phyloP scores from a whole-genome alignment of 2,888 invertebrate species.

The Pterostichus niger region DNA sequence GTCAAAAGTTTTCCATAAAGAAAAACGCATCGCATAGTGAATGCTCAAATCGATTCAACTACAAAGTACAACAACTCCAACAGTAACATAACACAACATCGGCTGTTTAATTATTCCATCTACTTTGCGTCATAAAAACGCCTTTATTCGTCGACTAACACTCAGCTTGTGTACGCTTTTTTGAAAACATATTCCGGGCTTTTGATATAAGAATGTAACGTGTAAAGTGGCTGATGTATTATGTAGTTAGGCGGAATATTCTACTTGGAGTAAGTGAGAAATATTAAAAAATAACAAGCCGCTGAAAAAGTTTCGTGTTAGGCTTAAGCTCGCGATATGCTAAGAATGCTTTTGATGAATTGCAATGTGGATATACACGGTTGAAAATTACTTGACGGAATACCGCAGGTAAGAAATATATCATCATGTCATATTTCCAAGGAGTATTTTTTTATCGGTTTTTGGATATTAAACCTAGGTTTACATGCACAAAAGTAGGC shows the following conservation, averaged over 20 bases:
- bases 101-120: constrained; percentile 25
- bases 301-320: constrained; percentile 25
- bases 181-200: constrained; percentile 9
- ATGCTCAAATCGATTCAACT: constrained; percentile 28
- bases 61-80: not conserved
- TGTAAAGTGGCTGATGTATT: constrained; percentile 25
- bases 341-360: constrained; percentile 45
- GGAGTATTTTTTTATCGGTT: too few species aligned
- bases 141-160: not conserved
- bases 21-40: not conserved
- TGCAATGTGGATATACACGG: constrained; percentile 9
- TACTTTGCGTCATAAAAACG: not conserved
- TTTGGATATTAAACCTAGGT: too few species aligned
- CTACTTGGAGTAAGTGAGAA: constrained; percentile 34
- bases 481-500: too few species aligned
- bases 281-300: constrained; percentile 36
- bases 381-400: constrained; percentile 36
- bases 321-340: not conserved
- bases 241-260: constrained; percentile 5
- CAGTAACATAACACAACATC: not conserved
- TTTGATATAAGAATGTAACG: constrained; percentile 5
- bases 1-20: constrained; percentile 50
- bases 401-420: constrained; percentile 29
- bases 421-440: constrained; percentile 20
- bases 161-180: constrained; percentile 7